Evolutionary conservation across 2,888 invertebrate genomes (phyloP), one percentile per base, ranked within the genome.

Genomic region (Tuberolachnus salignus): DNA sequence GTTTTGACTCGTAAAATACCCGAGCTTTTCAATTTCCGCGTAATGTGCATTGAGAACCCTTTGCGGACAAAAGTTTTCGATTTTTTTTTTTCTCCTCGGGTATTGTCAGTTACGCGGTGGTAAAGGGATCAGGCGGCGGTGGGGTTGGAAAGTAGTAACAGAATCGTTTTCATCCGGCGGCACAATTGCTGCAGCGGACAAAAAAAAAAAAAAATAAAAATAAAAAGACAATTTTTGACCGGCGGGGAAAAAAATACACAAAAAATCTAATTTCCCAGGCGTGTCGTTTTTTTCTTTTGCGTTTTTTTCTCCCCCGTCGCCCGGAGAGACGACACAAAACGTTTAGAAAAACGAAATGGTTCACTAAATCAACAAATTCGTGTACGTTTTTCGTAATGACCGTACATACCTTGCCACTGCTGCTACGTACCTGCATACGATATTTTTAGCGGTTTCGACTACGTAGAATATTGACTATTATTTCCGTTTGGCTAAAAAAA

Each of bases 181-280:
- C 14, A 64, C 21, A 14, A 14, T 42, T 6, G 19, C 19, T 1
- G 4, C 13, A 19, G 42, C 1, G 42, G 4, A 3, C 1, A 10
- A 53, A 6, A 10, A 34, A 19, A 53, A 53, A 9, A n/a, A 34
- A 34, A 4, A 34, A 34, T 34, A 19, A 74, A 53, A 74, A 55
- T 23, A 75, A 75, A 55, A 46, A 44, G 53, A 75, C 74, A 26
- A 59, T 66, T 66, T 75, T 75, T 75, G 66, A 75, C 55, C 75
- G 13, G 44, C 14, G 13, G 19, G 4, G 8, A 14, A n/a, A 51
- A 59, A 55, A 66, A 57, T 75, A 49, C 64, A 67, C 19, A 55
- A 19, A 75, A n/a, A 59, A 75, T 75, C 67, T 75, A 75, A 75
- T 75, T 75, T 75, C 75, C 75, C 75, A 67, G 21, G 75, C 57